phyloP scores from a whole-genome alignment of 1,140 invertebrate species.

The Neocloeon triangulifer region DNA sequence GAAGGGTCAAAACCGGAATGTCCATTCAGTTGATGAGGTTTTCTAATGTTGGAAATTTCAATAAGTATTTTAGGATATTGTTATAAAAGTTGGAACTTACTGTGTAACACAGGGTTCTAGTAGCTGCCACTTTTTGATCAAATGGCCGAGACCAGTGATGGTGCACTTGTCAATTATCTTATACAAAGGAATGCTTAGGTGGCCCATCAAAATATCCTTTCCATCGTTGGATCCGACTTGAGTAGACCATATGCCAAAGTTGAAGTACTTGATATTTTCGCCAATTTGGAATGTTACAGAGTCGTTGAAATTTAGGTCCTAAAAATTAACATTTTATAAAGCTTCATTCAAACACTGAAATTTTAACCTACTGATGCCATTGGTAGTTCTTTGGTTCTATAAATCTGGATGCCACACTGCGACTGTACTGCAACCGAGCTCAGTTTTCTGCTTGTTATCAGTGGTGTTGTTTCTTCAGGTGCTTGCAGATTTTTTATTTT shows the following conservation, averaged over 20 bases:
- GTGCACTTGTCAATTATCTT: slow-evolving; percentile 55
- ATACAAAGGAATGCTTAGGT: slow-evolving; percentile 54
- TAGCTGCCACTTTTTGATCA: slow-evolving; percentile 34
- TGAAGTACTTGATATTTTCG: slow-evolving; percentile 49
- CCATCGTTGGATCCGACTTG: not conserved
- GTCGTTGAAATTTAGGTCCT: slow-evolving; percentile 40
- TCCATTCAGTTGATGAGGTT: too few relatives aligned
- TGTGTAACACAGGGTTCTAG: too few relatives aligned
- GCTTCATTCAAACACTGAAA: too few relatives aligned
- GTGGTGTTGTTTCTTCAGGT: too few relatives aligned
- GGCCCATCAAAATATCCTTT: slow-evolving; percentile 43
- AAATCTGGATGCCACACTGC: too few relatives aligned
- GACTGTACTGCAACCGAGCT: too few relatives aligned
- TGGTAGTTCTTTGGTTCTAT: too few relatives aligned
- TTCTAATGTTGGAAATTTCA: too few relatives aligned
- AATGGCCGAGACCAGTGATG: slow-evolving; percentile 54
- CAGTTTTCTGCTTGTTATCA: too few relatives aligned
- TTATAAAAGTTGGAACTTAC: too few relatives aligned
- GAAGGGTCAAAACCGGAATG: slow-evolving; percentile 75
- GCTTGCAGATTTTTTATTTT: too few relatives aligned
- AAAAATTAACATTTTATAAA: not conserved
- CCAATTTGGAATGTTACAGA: slow-evolving; percentile 44
- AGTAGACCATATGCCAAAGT: slow-evolving; percentile 53
- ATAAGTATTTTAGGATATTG: too few relatives aligned
- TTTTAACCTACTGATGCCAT: not conserved